Percentiles rank a stretch among this genome's conserved stretches.
These are phyloP conservation scores for Drosophila tristis DNA, from an alignment of 1,140 invertebrate genomes.

Conservation along the genomic window DNA sequence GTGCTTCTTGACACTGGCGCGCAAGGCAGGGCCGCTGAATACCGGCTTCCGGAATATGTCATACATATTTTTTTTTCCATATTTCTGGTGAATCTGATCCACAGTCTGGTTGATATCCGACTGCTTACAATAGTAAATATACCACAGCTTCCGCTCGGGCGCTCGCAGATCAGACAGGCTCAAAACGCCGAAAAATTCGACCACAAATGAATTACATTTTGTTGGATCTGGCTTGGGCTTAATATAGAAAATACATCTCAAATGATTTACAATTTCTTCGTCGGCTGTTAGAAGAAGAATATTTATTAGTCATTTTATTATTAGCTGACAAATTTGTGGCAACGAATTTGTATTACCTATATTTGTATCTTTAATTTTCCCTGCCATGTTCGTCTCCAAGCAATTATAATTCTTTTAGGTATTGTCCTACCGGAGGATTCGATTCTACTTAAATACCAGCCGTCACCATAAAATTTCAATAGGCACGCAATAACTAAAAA, in stretches of 20 bases:
- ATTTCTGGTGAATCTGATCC: constrained; percentile 57
- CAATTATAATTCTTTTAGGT: background rate
- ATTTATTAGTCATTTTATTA: constrained; percentile 19
- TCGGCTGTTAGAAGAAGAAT: constrained; percentile 9
- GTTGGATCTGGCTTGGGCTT: constrained; percentile 8
- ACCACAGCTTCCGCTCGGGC: constrained; percentile 59
- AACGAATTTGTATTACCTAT: background rate
- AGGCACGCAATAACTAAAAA: constrained; percentile 1
- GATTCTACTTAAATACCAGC: constrained; percentile 13
- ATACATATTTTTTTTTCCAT: constrained; percentile 66
- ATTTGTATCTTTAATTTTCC: background rate
- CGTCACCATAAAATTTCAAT: constrained; percentile 15
- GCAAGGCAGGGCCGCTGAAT: constrained; percentile 49
- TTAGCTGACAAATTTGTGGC: too few species aligned
- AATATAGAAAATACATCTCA: constrained; percentile 42
- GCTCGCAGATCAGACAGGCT: constrained; percentile 44
- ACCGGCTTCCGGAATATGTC: constrained; percentile 61
- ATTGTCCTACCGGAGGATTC: background rate
- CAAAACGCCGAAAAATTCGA: constrained; percentile 61
- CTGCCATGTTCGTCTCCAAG: constrained; percentile 6
- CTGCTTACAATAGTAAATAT: constrained; percentile 49
- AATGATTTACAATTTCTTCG: constrained; percentile 39
- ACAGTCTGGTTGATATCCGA: constrained; percentile 56
- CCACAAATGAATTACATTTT: constrained; percentile 26
- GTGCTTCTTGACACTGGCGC: constrained; percentile 52